These are phyloP conservation scores for Brassicogethes aeneus DNA, from an alignment of 2,888 invertebrate genomes.

Conservation along the genomic window DNA sequence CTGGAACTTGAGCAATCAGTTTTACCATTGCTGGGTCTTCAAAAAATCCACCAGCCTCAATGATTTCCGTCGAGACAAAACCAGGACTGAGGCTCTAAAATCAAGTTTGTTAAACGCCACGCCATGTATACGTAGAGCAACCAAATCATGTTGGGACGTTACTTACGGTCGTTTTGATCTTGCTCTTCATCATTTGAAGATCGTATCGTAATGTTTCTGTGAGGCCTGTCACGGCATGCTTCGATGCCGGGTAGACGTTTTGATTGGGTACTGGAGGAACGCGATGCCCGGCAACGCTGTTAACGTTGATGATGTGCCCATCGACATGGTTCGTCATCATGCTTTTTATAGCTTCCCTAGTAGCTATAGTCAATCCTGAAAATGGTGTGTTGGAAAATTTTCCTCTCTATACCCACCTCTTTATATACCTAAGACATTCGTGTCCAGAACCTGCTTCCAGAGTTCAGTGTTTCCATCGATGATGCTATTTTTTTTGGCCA, in stretches of 20 bases:
- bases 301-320: conserved; percentile 22
- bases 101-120: conserved; percentile 1
- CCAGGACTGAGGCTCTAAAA: conserved; percentile 26
- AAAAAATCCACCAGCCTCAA: conserved; percentile 13
- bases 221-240: conserved; percentile 11
- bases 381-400: not conserved
- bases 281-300: conserved; percentile 15
- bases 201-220: conserved; percentile 9
- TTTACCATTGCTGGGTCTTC: conserved; percentile 11
- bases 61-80: conserved; percentile 20
- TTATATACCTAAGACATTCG: conserved; percentile 19
- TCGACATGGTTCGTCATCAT: conserved; percentile 21
- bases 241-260: conserved; percentile 11
- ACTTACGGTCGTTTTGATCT: conserved; percentile 11
- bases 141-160: not conserved
- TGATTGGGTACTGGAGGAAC: conserved; percentile 6
- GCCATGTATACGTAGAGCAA: not conserved
- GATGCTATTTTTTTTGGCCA: conserved; percentile 8
- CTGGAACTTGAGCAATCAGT: conserved; percentile 12
- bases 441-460: conserved; percentile 24
- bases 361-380: conserved; percentile 16
- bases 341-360: conserved; percentile 19
- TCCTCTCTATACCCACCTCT: not conserved
- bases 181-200: conserved; percentile 1
- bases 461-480: conserved; percentile 18